Evolutionary conservation across 2,113 vertebrate genomes (phyloP), one percentile per base, ranked within the genome.

Genomic region (Brachyhypopomus gauderio): DNA sequence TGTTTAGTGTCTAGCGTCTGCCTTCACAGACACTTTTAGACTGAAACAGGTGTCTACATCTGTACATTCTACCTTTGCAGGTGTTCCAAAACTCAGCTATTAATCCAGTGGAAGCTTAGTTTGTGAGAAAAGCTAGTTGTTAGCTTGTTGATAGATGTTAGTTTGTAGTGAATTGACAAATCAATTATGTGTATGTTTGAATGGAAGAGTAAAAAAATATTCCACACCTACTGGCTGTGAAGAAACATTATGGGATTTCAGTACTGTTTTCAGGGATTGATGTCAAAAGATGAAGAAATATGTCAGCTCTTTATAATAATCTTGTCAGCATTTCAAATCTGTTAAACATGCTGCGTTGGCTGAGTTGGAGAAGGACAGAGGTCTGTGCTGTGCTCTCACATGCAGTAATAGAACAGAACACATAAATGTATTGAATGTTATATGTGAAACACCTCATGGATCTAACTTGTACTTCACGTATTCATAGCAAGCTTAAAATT

Each of bases 1-100:
- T 23, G 22, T 67, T 78, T 59, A 71, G 59, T 16, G 75, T 72
- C 25, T 79, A 19, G 5, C 25, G 20, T 52, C 30, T n/a, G 41
- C 38, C 75, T 89, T 89, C 64, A 38, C 69, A 88, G 73, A 84
- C 63, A 36, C 69, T 62, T 52, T 56, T 60, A 71, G 59, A 81
- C 67, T 79, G 77, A 87, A 93, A 85, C 91, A 94, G 89, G 90
- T 93, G 91, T 90, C 87, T 71, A 3, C 36, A 58, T 79, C 56
- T 88, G 78, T 1, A 81, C 78, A 82, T 64, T 85, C 75, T 85
- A 69, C 75, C 80, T 27, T 1, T 87, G 74, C 92, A 94, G 92
- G 91, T 94, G 91, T 91, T 92, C 67, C 78, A 82, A 64, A 78
- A 82, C 63, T 22, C 25, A 92, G 85, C 87, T 87, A 90, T 27